Evolutionary conservation across 2,888 invertebrate species (phyloP).

Genomic region (Ormia ochracea): DNA sequence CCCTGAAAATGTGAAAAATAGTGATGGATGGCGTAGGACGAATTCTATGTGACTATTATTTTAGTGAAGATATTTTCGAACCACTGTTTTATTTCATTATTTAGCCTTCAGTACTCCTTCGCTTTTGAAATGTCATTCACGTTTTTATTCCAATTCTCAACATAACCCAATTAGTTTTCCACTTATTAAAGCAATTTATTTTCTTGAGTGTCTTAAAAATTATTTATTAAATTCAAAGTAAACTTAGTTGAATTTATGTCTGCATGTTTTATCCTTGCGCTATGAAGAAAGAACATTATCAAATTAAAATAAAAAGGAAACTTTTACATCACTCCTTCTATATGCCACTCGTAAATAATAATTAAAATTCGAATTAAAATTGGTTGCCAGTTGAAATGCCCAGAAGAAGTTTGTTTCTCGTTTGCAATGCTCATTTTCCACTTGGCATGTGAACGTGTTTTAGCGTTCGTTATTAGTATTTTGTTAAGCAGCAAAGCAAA

Average conservation of each 20-base stretch:
- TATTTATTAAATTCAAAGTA: slow-evolving; percentile 4
- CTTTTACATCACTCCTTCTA: slow-evolving; percentile 31
- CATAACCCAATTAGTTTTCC: slow-evolving; percentile 4
- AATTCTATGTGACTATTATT: too few relatives aligned
- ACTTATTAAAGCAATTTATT: slow-evolving; percentile 27
- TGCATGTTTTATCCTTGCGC: background rate
- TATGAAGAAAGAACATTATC: slow-evolving; percentile 44
- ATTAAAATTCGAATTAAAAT: slow-evolving; percentile 60
- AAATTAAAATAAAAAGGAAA: slow-evolving; percentile 47
- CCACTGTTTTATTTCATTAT: too few relatives aligned
- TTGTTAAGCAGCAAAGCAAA: slow-evolving; percentile 6
- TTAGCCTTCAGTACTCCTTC: too few relatives aligned
- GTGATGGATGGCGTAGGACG: too few relatives aligned
- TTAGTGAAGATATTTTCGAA: too few relatives aligned
- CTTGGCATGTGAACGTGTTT: background rate
- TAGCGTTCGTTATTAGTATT: background rate
- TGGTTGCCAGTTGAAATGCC: slow-evolving; percentile 18
- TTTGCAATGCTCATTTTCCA: background rate
- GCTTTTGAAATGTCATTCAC: too few relatives aligned
- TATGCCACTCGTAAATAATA: slow-evolving; percentile 53
- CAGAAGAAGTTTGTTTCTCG: background rate
- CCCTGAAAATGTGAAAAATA: too few relatives aligned
- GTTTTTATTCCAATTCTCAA: background rate
- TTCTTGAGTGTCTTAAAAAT: slow-evolving; percentile 17
- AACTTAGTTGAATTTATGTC: background rate